Percentiles rank a stretch among this genome's conserved stretches.
phyloP scores from a whole-genome alignment of 2,797 vertebrate species.

The Poeciliopsis presidionis region DNA sequence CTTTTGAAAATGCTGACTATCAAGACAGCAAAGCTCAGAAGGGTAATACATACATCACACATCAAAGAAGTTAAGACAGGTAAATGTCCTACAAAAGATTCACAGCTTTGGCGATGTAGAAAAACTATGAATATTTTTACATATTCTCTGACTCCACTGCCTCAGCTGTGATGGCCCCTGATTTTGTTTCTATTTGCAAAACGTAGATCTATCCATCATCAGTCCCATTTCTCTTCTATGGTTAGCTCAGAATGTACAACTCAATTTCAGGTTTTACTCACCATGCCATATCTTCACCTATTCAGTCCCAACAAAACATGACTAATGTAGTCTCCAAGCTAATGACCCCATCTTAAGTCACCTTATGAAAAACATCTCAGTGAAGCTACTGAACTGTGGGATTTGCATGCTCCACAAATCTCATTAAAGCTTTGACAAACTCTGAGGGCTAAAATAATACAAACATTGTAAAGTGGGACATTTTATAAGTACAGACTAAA shows the following conservation, averaged over 20 bases:
- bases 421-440: neutral
- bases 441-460: neutral
- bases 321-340: neutral
- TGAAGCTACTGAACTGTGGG: neutral
- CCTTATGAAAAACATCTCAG: neutral
- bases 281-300: neutral
- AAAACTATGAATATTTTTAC: constrained; percentile 12
- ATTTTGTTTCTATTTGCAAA: neutral
- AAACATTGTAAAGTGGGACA: neutral
- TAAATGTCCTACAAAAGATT: constrained; percentile 7
- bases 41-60: neutral
- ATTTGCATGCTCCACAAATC: neutral
- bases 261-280: neutral
- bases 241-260: neutral
- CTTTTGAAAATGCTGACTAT: neutral
- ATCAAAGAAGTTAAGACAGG: neutral
- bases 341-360: neutral
- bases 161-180: neutral
- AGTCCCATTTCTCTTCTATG: neutral
- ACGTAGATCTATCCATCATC: constrained; percentile 2
- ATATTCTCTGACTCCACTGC: constrained; percentile 11
- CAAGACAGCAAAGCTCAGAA: neutral
- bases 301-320: constrained; percentile 2
- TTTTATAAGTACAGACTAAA: neutral
- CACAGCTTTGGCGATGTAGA: neutral